Conservation (phyloP, 2,113 vertebrate genomes). For the Chloropsis hardwickii region DNA sequence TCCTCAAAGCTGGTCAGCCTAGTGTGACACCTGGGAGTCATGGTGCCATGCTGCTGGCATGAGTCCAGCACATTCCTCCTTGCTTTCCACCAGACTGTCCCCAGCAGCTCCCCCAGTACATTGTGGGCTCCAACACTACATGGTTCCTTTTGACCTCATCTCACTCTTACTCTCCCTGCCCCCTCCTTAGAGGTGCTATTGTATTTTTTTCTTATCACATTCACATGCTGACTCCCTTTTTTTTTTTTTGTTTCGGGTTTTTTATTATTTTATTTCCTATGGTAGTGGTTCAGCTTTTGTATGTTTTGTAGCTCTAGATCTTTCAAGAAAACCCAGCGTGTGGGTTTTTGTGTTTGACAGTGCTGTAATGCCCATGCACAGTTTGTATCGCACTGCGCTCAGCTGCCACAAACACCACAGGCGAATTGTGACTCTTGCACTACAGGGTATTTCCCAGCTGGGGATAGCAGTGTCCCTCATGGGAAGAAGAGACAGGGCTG, state of each 20-base stretch:
- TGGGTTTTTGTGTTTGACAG: conserved; percentile 41
- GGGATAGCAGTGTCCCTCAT: not conserved
- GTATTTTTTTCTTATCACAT: conserved; percentile 63
- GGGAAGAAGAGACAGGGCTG: not conserved
- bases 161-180: conserved; percentile 26
- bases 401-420: not conserved
- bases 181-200: conserved; percentile 77
- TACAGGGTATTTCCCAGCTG: not conserved
- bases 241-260: not conserved
- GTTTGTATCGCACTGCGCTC: not conserved
- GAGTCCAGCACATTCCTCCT: conserved; percentile 31
- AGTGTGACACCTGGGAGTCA: not conserved
- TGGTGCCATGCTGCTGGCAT: not conserved
- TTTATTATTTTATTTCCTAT: conserved; percentile 67
- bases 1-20: conserved; percentile 28
- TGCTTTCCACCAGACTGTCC: not conserved
- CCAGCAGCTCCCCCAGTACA: conserved; percentile 30
- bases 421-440: not conserved
- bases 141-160: conserved; percentile 61
- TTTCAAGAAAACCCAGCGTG: conserved; percentile 12
- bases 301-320: conserved; percentile 63
- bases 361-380: conserved; percentile 19
- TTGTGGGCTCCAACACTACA: conserved; percentile 44
- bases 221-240: conserved; percentile 50
- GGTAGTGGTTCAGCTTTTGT: conserved; percentile 71